Conservation (phyloP, 1,140 invertebrate species). For the Marisa cornuarietis region DNA sequence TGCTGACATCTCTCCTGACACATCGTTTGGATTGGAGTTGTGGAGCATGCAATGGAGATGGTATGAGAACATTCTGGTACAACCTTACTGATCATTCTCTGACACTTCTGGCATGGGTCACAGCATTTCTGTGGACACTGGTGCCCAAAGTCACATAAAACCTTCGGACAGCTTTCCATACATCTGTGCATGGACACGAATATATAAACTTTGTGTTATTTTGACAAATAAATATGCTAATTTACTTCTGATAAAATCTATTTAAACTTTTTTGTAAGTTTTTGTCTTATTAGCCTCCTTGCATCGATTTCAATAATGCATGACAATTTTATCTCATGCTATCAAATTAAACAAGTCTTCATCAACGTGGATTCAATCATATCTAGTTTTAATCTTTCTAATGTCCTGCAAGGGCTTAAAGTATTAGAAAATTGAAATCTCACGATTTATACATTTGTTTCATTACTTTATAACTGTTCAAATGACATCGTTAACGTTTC, state of each 20-base stretch:
- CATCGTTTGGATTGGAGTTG: slow-evolving; percentile 66
- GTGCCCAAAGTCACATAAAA: slow-evolving; percentile 70
- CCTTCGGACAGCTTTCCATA: not conserved
- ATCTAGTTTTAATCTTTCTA: too few species aligned
- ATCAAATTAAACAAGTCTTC: not conserved
- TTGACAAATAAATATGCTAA: not conserved
- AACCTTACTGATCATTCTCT: slow-evolving; percentile 78
- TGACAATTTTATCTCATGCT: not conserved
- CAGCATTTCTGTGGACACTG: slow-evolving; percentile 74
- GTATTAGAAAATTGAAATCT: too few species aligned
- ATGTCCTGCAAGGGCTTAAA: too few species aligned
- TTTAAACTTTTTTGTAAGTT: not conserved
- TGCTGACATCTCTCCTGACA: slow-evolving; percentile 48
- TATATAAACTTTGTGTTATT: not conserved
- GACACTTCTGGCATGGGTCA: slow-evolving; percentile 74
- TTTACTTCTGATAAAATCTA: not conserved
- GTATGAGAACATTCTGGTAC: slow-evolving; percentile 73
- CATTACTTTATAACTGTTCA: too few species aligned
- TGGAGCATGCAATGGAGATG: slow-evolving; percentile 41
- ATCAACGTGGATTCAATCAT: too few species aligned
- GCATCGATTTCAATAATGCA: too few species aligned
- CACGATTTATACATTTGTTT: too few species aligned
- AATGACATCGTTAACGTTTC: too few species aligned
- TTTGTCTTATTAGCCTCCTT: not conserved
- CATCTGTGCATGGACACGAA: not conserved